Base-by-base conservation (phyloP, 2,797 vertebrate genomes). In the Acanthornis magna region DNA sequence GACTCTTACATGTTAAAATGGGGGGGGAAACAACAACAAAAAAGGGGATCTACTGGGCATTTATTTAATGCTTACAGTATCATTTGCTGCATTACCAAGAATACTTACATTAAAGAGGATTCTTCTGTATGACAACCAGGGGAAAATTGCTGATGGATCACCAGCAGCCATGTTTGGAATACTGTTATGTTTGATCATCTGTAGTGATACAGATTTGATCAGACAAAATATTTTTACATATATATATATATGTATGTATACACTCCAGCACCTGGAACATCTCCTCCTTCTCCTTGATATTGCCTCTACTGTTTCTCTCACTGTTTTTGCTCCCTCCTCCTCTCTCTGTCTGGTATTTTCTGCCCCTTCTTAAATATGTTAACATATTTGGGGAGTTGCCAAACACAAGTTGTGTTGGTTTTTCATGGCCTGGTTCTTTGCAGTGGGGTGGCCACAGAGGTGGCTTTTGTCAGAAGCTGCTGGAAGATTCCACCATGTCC, bases 361-460 rank as follows among this genome's bases (percentile, higher is more conserved):
- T 75, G 25, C 6, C 6, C 27, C 65, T 66, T 77, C 17, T 67
- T 61, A 72, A 66, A 91, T 36, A 87, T 14, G 9, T n/a, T n/a
- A 45, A 5, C 17, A 29, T 11, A 57, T 30, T 11, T 47, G 48
- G 55, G 63, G 38, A 80, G 29, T 9, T 79, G 29, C 15, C 34
- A 47, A 60, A 68, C 23, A 38, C 23, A 53, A n/a, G 40, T 8
- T 25, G 7, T 40, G 29, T 8, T 61, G 48, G 7, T 62, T 48
- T 70, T 54, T 16, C 34, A 34, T 0, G 0, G 13, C 25, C 40
- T 70, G 29, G 13, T 25, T 25, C 16, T 68, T 76, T 40, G 23
- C 13, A 25, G 16, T 10, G 14, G 34, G 7, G 12, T n/a, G 1
- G 5, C 0, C n/a, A 61, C 16, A 54, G 29, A 47, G 14, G 9